phyloP scores from a whole-genome alignment of 2,888 invertebrate species.

The Gari tellinella region DNA sequence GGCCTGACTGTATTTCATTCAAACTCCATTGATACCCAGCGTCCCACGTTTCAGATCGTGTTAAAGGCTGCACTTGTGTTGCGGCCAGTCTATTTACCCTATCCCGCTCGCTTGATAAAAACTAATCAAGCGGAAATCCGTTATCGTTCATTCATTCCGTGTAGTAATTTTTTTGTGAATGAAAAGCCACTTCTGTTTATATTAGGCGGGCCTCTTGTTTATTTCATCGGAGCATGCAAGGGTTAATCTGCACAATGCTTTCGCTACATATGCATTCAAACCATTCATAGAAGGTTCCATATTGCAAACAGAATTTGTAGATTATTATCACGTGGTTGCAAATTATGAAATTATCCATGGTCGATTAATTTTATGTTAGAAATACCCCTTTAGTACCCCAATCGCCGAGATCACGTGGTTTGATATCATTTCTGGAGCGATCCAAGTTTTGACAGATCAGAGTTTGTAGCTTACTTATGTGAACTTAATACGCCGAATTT shows the following conservation, averaged over 20 bases:
- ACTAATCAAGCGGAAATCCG: conserved; percentile 22
- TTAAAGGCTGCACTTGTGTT: too few species aligned
- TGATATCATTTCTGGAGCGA: conserved; percentile 17
- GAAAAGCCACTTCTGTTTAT: conserved; percentile 37
- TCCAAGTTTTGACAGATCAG: conserved; percentile 33
- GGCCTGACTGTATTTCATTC: too few species aligned
- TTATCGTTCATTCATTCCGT: conserved; percentile 4
- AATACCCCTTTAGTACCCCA: too few species aligned
- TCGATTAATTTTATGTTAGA: neutral
- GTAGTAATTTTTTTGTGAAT: conserved; percentile 24
- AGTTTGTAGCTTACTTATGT: neutral
- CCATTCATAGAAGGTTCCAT: too few species aligned
- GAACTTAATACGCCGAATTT: neutral
- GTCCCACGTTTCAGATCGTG: too few species aligned
- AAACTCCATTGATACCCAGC: too few species aligned
- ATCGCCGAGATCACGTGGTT: conserved; percentile 45
- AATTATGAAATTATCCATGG: conserved; percentile 5
- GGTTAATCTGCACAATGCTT: too few species aligned
- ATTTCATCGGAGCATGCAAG: too few species aligned
- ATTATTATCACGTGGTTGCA: conserved; percentile 3
- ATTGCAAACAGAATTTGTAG: too few species aligned
- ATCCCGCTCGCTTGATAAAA: conserved; percentile 6
- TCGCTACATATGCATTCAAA: too few species aligned
- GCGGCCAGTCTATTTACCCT: too few species aligned
- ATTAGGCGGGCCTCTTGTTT: neutral